Conservation (phyloP, 2,888 invertebrate species). For the Clepsis dumicolana region DNA sequence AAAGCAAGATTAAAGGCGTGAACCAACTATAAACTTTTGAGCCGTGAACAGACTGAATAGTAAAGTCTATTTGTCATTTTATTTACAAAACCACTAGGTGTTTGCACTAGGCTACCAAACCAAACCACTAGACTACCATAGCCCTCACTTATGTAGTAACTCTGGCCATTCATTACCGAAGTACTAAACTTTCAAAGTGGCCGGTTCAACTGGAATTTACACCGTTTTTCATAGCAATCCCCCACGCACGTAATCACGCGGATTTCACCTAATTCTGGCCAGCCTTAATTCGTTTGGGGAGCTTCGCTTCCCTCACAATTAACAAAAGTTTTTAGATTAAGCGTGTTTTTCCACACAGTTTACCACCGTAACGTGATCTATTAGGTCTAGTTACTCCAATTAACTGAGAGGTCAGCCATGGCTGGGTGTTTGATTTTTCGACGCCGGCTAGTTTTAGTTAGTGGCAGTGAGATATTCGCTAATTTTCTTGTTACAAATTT, state of each 20-base stretch:
- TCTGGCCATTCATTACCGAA: too few relatives aligned
- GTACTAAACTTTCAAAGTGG: not conserved
- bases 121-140: too few relatives aligned
- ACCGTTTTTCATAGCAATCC: slow-evolving; percentile 35
- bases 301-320: slow-evolving; percentile 80
- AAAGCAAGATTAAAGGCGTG: not conserved
- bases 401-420: slow-evolving; percentile 50
- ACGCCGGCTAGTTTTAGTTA: slow-evolving; percentile 79
- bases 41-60: too few relatives aligned
- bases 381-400: not conserved
- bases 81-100: too few relatives aligned
- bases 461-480: slow-evolving; percentile 81
- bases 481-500: slow-evolving; percentile 82
- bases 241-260: slow-evolving; percentile 64
- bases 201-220: slow-evolving; percentile 15
- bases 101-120: too few relatives aligned
- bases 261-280: slow-evolving; percentile 73
- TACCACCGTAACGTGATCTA: slow-evolving; percentile 56
- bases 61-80: not conserved
- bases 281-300: slow-evolving; percentile 81
- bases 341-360: slow-evolving; percentile 64
- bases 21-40: too few relatives aligned
- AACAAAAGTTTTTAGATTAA: slow-evolving; percentile 84
- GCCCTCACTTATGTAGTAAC: too few relatives aligned
- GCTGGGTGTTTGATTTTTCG: slow-evolving; percentile 66